These are phyloP conservation scores for Meleagris gallopavo DNA, from an alignment of 2,113 vertebrate genomes.

Conservation along the genomic window DNA sequence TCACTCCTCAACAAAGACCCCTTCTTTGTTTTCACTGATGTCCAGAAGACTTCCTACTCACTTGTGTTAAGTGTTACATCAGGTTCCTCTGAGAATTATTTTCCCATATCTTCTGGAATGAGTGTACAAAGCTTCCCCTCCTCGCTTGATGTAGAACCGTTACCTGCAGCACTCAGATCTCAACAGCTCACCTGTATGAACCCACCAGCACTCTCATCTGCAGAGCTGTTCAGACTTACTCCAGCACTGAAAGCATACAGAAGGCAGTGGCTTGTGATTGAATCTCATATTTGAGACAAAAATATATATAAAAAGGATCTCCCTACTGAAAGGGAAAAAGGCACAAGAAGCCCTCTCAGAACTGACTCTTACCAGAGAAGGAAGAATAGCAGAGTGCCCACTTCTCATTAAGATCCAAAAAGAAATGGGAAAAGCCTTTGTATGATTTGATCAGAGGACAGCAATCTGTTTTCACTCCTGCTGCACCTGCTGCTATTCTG, in stretches of 20 bases:
- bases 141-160: background rate
- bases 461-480: slow-evolving; percentile 56
- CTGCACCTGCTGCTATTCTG: slow-evolving; percentile 61
- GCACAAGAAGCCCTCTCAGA: background rate
- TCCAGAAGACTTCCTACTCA: background rate
- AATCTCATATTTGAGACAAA: background rate
- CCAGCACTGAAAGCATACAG: background rate
- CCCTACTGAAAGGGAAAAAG: background rate
- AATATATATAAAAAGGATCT: background rate
- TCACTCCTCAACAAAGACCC: background rate
- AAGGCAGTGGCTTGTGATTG: background rate
- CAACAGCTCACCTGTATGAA: background rate
- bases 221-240: background rate
- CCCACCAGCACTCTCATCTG: background rate
- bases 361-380: background rate
- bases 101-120: background rate
- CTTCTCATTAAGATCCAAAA: background rate
- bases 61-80: background rate
- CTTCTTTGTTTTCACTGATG: background rate
- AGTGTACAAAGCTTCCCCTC: background rate
- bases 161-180: background rate
- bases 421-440: slow-evolving; percentile 37
- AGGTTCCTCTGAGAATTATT: background rate
- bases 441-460: slow-evolving; percentile 32
- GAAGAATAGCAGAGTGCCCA: background rate